These are phyloP conservation scores for Drosophila nigromelanica DNA, from an alignment of 1,140 invertebrate genomes.

Conservation along the genomic window DNA sequence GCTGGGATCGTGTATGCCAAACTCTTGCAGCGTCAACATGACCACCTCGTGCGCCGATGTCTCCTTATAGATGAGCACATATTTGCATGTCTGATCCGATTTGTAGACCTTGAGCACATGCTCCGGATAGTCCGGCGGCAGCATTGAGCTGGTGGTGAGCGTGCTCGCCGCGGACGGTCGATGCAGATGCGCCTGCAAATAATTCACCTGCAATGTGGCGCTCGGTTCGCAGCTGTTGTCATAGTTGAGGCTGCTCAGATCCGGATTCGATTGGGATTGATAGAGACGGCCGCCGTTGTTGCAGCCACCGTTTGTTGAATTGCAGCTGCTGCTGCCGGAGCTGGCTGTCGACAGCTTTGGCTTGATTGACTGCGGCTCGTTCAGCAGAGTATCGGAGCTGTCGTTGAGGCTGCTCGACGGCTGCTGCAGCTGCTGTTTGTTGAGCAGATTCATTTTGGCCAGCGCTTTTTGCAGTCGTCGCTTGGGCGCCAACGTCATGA, in stretches of 20 bases:
- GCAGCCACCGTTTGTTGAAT: slow-evolving; percentile 48
- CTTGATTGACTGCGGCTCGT: slow-evolving; percentile 47
- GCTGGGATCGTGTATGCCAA: slow-evolving; percentile 96
- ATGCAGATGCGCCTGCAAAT: slow-evolving; percentile 65
- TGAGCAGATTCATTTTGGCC: slow-evolving; percentile 95
- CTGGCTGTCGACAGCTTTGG: slow-evolving; percentile 53
- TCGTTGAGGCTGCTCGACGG: slow-evolving; percentile 58
- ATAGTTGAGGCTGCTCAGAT: slow-evolving; percentile 91
- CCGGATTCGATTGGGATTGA: slow-evolving; percentile 96
- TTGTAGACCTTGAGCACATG: slow-evolving; percentile 99
- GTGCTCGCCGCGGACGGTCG: slow-evolving; percentile 75
- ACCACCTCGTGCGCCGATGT: slow-evolving; percentile 99
- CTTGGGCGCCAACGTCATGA: slow-evolving; percentile 94
- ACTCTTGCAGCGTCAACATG: slow-evolving; percentile 98
- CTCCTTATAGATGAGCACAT: slow-evolving; percentile 98
- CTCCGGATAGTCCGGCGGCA: slow-evolving; percentile 92
- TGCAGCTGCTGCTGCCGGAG: slow-evolving; percentile 59
- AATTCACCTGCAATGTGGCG: slow-evolving; percentile 61
- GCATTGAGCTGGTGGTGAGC: slow-evolving; percentile 55
- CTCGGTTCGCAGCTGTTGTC: slow-evolving; percentile 85
- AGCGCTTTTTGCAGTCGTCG: slow-evolving; percentile 93
- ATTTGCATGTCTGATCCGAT: slow-evolving; percentile 98
- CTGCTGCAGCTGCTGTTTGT: slow-evolving; percentile 87
- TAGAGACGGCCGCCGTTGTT: slow-evolving; percentile 85
- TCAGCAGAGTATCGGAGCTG: slow-evolving; percentile 64